Evolutionary conservation across 2,888 invertebrate species (phyloP).

Genomic region (Diogma glabrata): DNA sequence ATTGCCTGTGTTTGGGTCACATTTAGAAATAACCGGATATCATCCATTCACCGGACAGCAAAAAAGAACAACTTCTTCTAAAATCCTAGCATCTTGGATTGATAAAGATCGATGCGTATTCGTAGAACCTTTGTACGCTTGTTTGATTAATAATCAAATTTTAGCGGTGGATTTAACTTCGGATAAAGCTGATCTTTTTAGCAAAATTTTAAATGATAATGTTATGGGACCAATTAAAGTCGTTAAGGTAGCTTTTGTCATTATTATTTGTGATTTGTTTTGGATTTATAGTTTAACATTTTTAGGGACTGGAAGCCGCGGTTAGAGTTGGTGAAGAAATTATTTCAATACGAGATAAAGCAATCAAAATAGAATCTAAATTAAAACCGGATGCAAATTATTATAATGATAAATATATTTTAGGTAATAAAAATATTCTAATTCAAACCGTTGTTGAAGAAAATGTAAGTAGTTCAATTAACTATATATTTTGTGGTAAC

Average conservation of each 20-base stretch:
- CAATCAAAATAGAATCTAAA: no score
- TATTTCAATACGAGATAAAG: constrained; percentile 31
- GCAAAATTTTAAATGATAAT: constrained; percentile 31
- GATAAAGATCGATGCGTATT: constrained; percentile 49
- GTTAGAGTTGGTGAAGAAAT: constrained; percentile 31
- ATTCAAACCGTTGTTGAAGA: constrained; percentile 5
- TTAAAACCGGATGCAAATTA: no score
- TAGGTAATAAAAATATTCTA: constrained; percentile 9
- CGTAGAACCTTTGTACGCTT: constrained; percentile 51
- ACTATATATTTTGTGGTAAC: not conserved
- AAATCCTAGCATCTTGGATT: constrained; percentile 52
- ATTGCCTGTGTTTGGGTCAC: constrained; percentile 46
- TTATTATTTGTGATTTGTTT: no score
- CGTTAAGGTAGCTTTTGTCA: no score
- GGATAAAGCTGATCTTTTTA: constrained; percentile 39
- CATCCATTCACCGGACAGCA: constrained; percentile 45
- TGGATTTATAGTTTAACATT: no score
- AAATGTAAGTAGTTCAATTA: constrained; percentile 8
- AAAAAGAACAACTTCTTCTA: constrained; percentile 42
- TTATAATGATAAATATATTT: constrained; percentile 6
- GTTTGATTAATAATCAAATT: constrained; percentile 46
- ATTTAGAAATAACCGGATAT: constrained; percentile 53
- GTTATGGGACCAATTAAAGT: no score
- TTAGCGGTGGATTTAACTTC: constrained; percentile 50
- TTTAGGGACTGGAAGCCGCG: constrained; percentile 33